Base-by-base conservation (phyloP, 2,797 vertebrate genomes). In the Vultur gryphus region DNA sequence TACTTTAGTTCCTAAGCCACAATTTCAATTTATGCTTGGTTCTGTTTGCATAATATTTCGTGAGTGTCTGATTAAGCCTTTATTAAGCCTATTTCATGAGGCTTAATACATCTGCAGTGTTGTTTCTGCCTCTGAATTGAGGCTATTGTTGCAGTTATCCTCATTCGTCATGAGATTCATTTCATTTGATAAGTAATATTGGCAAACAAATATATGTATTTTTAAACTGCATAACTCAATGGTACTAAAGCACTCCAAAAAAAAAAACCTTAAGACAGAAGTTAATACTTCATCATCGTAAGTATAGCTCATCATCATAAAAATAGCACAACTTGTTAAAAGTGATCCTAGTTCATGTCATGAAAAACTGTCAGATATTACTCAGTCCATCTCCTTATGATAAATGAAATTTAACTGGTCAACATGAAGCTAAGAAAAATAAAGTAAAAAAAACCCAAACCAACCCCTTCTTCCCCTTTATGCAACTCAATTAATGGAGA, bases 81-180 rank as follows among this genome's bases (percentile, higher is more conserved):
- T 95, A 85, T 90, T 93, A 94, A 93, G 31, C n/a, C 39, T 81
- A 29, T 95, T 91, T 93, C n/a, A 46, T 75, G 65, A 81, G 24
- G 48, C 41, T 84, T 95, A 78, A 54, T 82, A 52, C 18, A 35
- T 92, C 66, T 93, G 55, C 43, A 70, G 44, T 54, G 61, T 35
- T 72, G 24, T 20, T 94, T 90, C 44, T 89, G 37, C 35, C 25
- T 73, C 70, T 87, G 39, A 87, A 77, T n/a, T 84, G 59, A 95
- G 25, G 20, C 28, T 90, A 2, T 81, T 89, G 21, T 77, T 2
- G 0, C 52, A 76, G 52, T 51, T 75, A 16, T 62, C 59, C 21
- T 76, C 25, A 46, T 93, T 86, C 71, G 24, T 70, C 29, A 19
- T 41, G 25, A 37, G 26, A 87, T 76, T 90, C 2, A 46, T 92